Base-by-base conservation (phyloP, 2,797 vertebrate species). In the Hapalemur alaotrensis region DNA sequence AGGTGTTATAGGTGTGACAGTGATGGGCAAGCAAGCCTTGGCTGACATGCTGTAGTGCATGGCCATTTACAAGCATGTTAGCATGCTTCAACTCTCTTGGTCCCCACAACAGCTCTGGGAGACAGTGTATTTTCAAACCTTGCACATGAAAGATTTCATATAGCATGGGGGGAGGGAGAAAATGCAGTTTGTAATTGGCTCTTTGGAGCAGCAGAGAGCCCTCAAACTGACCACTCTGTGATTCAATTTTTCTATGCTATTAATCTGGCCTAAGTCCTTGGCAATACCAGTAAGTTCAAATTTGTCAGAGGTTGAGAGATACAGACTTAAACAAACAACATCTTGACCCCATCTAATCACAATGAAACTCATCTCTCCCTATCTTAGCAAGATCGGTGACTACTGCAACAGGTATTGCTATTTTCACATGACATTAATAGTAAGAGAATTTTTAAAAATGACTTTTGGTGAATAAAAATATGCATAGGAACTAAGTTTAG, bases 401-500 rank as follows among this genome's bases (percentile, higher is more conserved):
- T 46, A 43, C 35, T 10, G 43, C 4, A n/a, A 65, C 46, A 28
- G 25, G 32, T 67, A 1, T 28, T 81, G 79, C 73, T 84, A 48
- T 80, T 96, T 88, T 65, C 43, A 79, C 8, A 22, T 88, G 67
- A 76, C 57, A 54, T 1, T 18, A 85, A 75, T 38, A 30, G 15
- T 72, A 78, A 96, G 41, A 63, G 10, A 92, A 88, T 57, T 88
- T 92, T 43, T 52, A 79, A 38, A 41, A 61, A n/a, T 76, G 93
- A 95, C 70, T 93, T 63, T 32, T 7, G 22, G 22, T 69, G 50
- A 88, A 73, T 76, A 84, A 91, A 87, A 84, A 92, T 81, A 86
- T 79, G 8, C 28, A 9, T 50, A 79, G 10, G 2, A 52, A 48
- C 15, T 4, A 79, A 95, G 13, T 46, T 89, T 89, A 43, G 63